Base-by-base conservation (phyloP, 2,113 vertebrate species). In the Sisor rabdophorus region DNA sequence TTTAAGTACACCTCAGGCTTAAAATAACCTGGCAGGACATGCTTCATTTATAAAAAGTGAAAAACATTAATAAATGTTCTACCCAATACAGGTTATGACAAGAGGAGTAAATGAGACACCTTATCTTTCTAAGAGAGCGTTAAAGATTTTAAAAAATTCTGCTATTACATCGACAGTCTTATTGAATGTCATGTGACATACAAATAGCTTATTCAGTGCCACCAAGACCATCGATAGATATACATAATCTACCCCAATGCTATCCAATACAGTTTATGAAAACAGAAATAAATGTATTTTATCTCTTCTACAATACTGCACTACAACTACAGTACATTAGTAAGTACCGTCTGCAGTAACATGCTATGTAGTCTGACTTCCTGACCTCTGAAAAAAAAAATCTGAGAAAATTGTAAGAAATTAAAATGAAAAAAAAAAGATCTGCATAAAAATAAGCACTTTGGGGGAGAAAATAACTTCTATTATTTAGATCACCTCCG, bases 321-420 rank as follows among this genome's bases (percentile, higher is more conserved):
- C 30, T 7, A 9, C 71, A 5, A 56, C 17, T 30, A 48, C 32
- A 58, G 8, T 11, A 59, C 36, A 61, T 12, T 15, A 48, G n/a
- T 48, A 0, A 30, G 9, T n/a, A 20, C 9, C 24, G 16, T 28
- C 24, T 3, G 17, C 20, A 53, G 47, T 5, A 59, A 60, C 65
- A 70, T 70, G 30, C 17, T 19, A 5, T 30, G 3, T 26, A 11
- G 50, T 40, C 76, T 61, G 48, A 19, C 58, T 48, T 58, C 63
- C 55, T 63, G 64, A 68, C 36, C 30, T 48, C 47, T 54, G 32
- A 30, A 10, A 16, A 63, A 63, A 77, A 28, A 7, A 61, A 63
- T 28, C 28, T 22, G 15, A 52, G 71, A 75, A n/a, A n/a, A n/a
- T n/a, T n/a, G n/a, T n/a, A n/a, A n/a, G n/a, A n/a, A n/a, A n/a